phyloP scores from a whole-genome alignment of 2,797 vertebrate species.

The Mastacembelus armatus region DNA sequence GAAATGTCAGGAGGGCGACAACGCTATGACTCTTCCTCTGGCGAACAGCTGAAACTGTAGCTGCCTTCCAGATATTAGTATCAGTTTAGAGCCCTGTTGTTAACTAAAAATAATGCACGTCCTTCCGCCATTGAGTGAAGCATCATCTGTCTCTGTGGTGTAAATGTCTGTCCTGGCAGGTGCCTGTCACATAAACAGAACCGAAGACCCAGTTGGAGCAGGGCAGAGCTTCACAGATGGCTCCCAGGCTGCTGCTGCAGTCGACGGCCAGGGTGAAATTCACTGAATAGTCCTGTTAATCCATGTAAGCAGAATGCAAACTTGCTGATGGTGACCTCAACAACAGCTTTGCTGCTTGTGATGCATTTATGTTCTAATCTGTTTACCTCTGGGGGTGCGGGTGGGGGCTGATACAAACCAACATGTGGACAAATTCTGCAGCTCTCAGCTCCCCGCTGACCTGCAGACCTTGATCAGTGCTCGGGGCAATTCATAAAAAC shows the following conservation, averaged over 20 bases:
- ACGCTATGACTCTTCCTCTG: too few species aligned
- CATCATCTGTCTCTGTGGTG: not conserved
- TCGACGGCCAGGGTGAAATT: slow-evolving; percentile 34
- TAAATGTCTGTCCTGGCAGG: not conserved
- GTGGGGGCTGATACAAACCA: not conserved
- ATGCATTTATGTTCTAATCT: slow-evolving; percentile 72
- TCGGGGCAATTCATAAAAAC: slow-evolving; percentile 32
- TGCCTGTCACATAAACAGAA: not conserved
- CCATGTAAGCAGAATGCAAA: slow-evolving; percentile 78
- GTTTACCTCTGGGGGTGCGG: slow-evolving; percentile 30
- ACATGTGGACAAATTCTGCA: slow-evolving; percentile 52
- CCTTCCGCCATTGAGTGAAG: slow-evolving; percentile 18
- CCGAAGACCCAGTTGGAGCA: not conserved
- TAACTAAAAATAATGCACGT: not conserved
- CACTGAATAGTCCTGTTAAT: slow-evolving; percentile 66
- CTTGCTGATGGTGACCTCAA: slow-evolving; percentile 78
- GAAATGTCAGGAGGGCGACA: too few species aligned
- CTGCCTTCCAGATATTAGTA: not conserved
- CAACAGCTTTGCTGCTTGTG: slow-evolving; percentile 60
- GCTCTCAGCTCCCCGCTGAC: slow-evolving; percentile 63
- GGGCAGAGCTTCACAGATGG: slow-evolving; percentile 20
- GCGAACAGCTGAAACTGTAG: too few species aligned
- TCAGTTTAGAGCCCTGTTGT: not conserved
- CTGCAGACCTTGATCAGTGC: slow-evolving; percentile 57
- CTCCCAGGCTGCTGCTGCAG: slow-evolving; percentile 11